Evolutionary conservation across 1,140 invertebrate species (phyloP), one percentile per base, ranked within the genome.

Genomic region (Macrobrachium nipponense): DNA sequence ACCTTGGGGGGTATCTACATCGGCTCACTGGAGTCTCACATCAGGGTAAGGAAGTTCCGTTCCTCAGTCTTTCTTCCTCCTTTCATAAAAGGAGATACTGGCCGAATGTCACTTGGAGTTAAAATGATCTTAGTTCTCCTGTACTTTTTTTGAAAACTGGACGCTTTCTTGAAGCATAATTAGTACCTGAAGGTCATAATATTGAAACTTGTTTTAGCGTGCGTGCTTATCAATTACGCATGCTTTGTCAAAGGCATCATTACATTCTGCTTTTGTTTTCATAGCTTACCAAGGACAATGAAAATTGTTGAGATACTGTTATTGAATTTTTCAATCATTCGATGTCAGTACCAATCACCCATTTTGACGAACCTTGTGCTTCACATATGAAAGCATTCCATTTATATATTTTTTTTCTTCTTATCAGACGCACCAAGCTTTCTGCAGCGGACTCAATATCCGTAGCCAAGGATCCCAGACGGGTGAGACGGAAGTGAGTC

Each of bases 391-490:
- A 66, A n/a, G 27, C 12, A 66, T 23, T 20, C 64, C 12, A 66
- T 12, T 20, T 23, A 14, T 23, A 66, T n/a, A 58, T 76, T 43
- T 76, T 43, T n/a, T 12, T 76, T 43, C 2, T 18, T n/a, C 20
- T 51, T 17, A 3, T 14, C 17, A 81, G 80, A 70, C 80, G 59
- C 80, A 81, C 66, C 66, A 70, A 11, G 80, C 64, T 5, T 51
- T 81, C 80, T 81, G 80, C 80, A 81, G 44, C 43, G 80, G 68
- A 7, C 36, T 72, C 44, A 81, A 81, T 51, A 44, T 72, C 14
- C 80, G 80, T 18, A 81, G 80, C 44, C 80, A 81, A 66, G 80
- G 80, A 23, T 81, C 64, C 80, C 80, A 81, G 80, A 81, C 80
- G 14, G 80, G 80, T 11, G 80, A 81, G 80, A 23, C 59, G 36